Conservation (phyloP, 2,113 vertebrate species). For the Electrona antarctica region DNA sequence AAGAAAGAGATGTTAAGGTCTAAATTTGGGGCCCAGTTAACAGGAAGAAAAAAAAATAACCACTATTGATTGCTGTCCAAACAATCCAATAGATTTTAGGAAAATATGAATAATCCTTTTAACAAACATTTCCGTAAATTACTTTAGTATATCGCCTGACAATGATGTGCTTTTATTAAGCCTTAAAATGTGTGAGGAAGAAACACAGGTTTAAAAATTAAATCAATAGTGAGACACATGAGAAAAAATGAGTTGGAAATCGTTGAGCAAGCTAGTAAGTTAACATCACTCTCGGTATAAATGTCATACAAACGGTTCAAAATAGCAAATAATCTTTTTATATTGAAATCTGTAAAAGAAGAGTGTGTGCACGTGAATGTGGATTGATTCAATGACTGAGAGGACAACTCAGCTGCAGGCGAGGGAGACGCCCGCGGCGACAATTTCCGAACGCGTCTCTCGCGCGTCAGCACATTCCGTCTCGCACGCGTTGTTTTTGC, state of each 20-base stretch:
- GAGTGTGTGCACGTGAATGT: slow-evolving; percentile 2
- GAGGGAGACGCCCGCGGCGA: slow-evolving; percentile 6
- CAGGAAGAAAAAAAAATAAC: neutral
- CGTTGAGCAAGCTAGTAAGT: slow-evolving; percentile 27
- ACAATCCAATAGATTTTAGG: neutral
- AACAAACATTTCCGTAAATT: slow-evolving; percentile 25
- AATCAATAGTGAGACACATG: slow-evolving; percentile 5
- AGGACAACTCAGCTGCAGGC: slow-evolving; percentile 27
- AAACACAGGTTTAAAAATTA: slow-evolving; percentile 16
- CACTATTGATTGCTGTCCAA: neutral
- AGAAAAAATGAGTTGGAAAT: slow-evolving; percentile 33
- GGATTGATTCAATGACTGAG: slow-evolving; percentile 12
- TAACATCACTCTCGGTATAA: slow-evolving; percentile 15
- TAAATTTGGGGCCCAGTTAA: neutral
- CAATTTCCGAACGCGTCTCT: slow-evolving; percentile 15
- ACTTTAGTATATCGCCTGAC: slow-evolving; percentile 20
- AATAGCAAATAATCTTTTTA: slow-evolving; percentile 10
- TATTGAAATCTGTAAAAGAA: slow-evolving; percentile 26
- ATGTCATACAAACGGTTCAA: slow-evolving; percentile 18
- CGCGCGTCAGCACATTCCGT: neutral
- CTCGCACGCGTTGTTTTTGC: slow-evolving; percentile 25
- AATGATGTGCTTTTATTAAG: slow-evolving; percentile 23
- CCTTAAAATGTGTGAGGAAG: slow-evolving; percentile 5
- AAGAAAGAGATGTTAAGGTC: neutral
- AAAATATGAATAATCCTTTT: neutral